These are phyloP conservation scores for Himalopsyche tibetana DNA, from an alignment of 2,888 invertebrate species.

Conservation along the genomic window DNA sequence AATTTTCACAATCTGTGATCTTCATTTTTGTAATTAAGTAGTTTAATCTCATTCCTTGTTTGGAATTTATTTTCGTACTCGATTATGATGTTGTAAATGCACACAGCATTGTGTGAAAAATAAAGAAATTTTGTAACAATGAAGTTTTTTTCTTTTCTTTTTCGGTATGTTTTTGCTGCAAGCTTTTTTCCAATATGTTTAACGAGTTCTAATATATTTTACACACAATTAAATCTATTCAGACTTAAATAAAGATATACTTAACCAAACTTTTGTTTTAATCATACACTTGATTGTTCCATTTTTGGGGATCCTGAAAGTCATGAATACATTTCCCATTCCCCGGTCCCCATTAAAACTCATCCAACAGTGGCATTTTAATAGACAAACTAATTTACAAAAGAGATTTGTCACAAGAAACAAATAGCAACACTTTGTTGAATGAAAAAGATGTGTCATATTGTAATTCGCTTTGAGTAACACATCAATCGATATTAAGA, in stretches of 20 bases:
- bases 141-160: slow-evolving; percentile 3
- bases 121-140: slow-evolving; percentile 18
- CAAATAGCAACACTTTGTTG: slow-evolving; percentile 33
- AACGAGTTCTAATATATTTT: neutral
- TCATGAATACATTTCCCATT: slow-evolving; percentile 54
- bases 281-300: neutral
- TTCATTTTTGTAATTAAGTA: slow-evolving; percentile 44
- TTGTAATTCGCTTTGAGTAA: too few relatives aligned
- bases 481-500: too few relatives aligned
- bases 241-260: slow-evolving; percentile 13
- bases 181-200: neutral
- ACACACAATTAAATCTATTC: neutral
- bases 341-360: slow-evolving; percentile 59
- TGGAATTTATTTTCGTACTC: slow-evolving; percentile 46
- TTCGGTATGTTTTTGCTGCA: slow-evolving; percentile 4
- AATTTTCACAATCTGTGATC: slow-evolving; percentile 43
- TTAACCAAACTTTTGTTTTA: neutral
- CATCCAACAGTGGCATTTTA: slow-evolving; percentile 56
- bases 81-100: slow-evolving; percentile 13
- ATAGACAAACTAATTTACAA: slow-evolving; percentile 49
- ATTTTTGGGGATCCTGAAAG: slow-evolving; percentile 53
- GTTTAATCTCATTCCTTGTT: slow-evolving; percentile 24
- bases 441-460: too few relatives aligned
- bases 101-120: slow-evolving; percentile 39
- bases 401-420: slow-evolving; percentile 1